phyloP scores from a whole-genome alignment of 2,113 vertebrate species.

The Uria lomvia region DNA sequence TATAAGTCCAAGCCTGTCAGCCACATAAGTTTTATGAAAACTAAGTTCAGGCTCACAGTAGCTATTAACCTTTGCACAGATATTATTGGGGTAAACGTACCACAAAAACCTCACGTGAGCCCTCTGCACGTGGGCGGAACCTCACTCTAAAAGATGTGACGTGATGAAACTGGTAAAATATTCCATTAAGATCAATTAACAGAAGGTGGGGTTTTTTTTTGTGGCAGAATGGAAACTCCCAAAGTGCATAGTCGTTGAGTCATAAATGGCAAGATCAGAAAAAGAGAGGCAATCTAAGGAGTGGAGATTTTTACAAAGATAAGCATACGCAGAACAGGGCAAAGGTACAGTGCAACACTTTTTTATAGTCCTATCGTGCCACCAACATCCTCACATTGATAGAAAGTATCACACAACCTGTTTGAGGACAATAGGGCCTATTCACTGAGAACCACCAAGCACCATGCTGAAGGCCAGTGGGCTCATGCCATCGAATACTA shows the following conservation, averaged over 20 bases:
- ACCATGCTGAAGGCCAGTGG: background rate
- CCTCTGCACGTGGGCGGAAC: background rate
- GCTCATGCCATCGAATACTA: background rate
- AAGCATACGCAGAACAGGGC: background rate
- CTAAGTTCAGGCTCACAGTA: background rate
- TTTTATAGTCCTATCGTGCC: background rate
- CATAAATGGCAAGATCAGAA: background rate
- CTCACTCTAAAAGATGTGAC: background rate
- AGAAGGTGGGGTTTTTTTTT: background rate
- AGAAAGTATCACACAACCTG: background rate
- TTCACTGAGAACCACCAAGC: background rate
- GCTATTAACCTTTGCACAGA: background rate
- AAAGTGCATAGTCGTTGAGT: background rate
- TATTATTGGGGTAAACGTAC: background rate
- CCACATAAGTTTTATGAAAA: background rate
- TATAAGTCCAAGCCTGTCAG: background rate
- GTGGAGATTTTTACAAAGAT: background rate
- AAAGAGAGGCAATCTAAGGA: background rate
- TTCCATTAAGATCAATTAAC: background rate
- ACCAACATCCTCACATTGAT: background rate
- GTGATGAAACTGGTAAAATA: background rate
- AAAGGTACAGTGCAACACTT: background rate
- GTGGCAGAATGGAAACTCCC: background rate
- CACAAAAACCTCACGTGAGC: accelerated
- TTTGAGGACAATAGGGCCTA: background rate